phyloP scores from a whole-genome alignment of 2,888 invertebrate species.

The Agrochola lota region DNA sequence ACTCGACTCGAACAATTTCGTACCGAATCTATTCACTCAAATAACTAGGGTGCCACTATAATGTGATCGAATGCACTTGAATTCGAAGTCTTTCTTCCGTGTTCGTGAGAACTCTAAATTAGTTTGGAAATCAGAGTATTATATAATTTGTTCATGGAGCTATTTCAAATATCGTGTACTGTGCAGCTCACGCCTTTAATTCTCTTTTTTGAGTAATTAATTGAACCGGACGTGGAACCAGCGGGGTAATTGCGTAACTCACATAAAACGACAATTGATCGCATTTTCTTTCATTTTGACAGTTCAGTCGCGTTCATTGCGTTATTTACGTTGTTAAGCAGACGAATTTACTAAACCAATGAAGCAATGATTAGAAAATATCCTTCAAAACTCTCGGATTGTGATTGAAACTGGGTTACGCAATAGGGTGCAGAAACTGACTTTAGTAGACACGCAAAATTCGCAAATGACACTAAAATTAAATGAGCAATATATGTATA shows the following conservation, averaged over 20 bases:
- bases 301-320: too few relatives aligned
- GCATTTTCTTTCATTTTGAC: too few relatives aligned
- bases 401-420: too few relatives aligned
- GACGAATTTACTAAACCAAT: too few relatives aligned
- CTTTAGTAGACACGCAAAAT: not conserved
- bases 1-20: constrained; percentile 66
- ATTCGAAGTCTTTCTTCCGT: constrained; percentile 70
- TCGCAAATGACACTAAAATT: not conserved
- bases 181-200: constrained; percentile 16
- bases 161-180: constrained; percentile 53
- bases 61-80: constrained; percentile 71
- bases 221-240: constrained; percentile 10
- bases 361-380: too few relatives aligned
- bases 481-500: too few relatives aligned
- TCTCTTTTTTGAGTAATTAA: constrained; percentile 13
- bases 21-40: constrained; percentile 69
- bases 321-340: too few relatives aligned
- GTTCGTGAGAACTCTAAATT: constrained; percentile 75
- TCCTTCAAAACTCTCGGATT: too few relatives aligned
- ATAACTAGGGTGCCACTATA: constrained; percentile 76
- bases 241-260: too few relatives aligned
- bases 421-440: not conserved
- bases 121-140: constrained; percentile 65
- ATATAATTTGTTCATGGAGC: constrained; percentile 55
- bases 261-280: too few relatives aligned